These are phyloP conservation scores for Xestia rhomboidea DNA, from an alignment of 2,888 invertebrate genomes.

Conservation along the genomic window DNA sequence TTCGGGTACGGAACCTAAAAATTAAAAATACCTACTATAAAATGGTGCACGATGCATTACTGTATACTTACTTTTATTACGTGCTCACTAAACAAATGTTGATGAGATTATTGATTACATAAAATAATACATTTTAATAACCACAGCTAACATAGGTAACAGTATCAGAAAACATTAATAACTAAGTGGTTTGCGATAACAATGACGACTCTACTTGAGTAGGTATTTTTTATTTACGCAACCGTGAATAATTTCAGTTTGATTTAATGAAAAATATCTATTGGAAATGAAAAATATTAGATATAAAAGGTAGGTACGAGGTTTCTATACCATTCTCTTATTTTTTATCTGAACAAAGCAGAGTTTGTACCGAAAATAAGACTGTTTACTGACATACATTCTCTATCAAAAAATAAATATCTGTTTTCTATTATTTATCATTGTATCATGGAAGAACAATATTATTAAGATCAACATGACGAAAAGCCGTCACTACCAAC, in stretches of 20 bases:
- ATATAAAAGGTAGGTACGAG: neutral
- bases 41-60: neutral
- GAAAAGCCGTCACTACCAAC: slow-evolving; percentile 27
- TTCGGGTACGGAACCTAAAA: no score
- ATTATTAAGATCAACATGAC: slow-evolving; percentile 42
- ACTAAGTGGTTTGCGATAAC: slow-evolving; percentile 27
- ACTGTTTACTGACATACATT: slow-evolving; percentile 6
- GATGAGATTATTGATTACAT: slow-evolving; percentile 22
- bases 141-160: neutral
- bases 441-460: slow-evolving; percentile 24
- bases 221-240: slow-evolving; percentile 9
- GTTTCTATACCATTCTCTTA: neutral
- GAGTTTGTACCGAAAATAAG: neutral
- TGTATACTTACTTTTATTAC: neutral
- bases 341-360: neutral
- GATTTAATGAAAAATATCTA: neutral
- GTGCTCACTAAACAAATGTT: neutral
- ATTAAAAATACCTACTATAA: neutral
- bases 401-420: slow-evolving; percentile 34
- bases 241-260: slow-evolving; percentile 9
- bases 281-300: neutral
- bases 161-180: slow-evolving; percentile 27
- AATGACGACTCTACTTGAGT: slow-evolving; percentile 16
- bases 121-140: slow-evolving; percentile 19
- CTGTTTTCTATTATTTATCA: slow-evolving; percentile 29